Evolutionary conservation across 2,797 vertebrate genomes (phyloP), one percentile per base, ranked within the genome.

Genomic region (Apogon talboti): DNA sequence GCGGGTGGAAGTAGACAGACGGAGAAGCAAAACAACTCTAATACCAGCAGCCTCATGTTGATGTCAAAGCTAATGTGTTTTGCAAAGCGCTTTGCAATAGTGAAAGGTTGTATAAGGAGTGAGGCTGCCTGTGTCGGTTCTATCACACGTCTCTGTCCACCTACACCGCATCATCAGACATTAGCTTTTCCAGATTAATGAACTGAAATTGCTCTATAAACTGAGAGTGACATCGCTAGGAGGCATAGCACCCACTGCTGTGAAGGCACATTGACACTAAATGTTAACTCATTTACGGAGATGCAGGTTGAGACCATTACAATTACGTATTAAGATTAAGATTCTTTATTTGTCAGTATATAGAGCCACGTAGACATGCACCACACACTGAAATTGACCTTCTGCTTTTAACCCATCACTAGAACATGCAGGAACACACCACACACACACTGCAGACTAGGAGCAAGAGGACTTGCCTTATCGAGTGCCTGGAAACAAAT

Each of bases 51-150:
- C 74, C 62, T 73, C 72, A 49, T 68, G 75, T 45, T 46, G 66
- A 74, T 65, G 78, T 78, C 82, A 83, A 2, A 68, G 68, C 59
- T 72, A 71, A 84, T 74, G 83, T 83, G 64, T 74, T 82, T 54
- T 61, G 64, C 21, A 62, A 72, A 79, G 60, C 55, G 47, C 64
- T 75, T 71, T 66, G 35, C 47, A 41, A 38, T n/a, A 65, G 53
- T 66, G 44, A 80, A 30, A 64, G 56, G 57, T 45, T 74, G 51
- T 13, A 18, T 48, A 21, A 44, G 60, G 57, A 58, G 61, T 4
- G 12, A 61, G 11, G 46, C 51, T 43, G 69, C 45, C 49, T 24
- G n/a, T 21, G 35, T 57, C 33, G 15, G 38, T 58, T 54, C 35
- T 51, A 14, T 71, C 57, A 51, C 14, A 50, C 51, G 62, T 40